phyloP scores from a whole-genome alignment of 2,113 vertebrate species.

The Camelus dromedarius region DNA sequence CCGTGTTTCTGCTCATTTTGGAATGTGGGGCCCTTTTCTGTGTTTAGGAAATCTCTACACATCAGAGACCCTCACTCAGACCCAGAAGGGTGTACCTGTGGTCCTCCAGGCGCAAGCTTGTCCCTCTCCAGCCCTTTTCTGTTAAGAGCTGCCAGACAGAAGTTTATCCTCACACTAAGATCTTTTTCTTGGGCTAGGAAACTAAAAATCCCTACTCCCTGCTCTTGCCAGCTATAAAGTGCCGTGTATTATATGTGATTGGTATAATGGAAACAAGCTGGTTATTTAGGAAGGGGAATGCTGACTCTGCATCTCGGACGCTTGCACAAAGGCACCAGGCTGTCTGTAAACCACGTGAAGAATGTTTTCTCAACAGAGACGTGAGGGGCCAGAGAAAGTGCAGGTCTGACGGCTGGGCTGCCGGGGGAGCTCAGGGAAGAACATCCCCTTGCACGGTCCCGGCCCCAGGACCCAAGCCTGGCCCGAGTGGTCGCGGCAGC shows the following conservation, averaged over 20 bases:
- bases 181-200: conserved; percentile 32
- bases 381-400: not conserved
- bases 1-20: not conserved
- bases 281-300: not conserved
- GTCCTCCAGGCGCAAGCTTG: not conserved
- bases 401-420: not conserved
- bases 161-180: conserved; percentile 13
- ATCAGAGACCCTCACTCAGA: not conserved
- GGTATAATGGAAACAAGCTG: not conserved
- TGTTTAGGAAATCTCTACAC: not conserved
- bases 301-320: not conserved
- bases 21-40: not conserved
- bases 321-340: not conserved
- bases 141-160: not conserved
- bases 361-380: not conserved
- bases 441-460: no score
- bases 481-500: no score
- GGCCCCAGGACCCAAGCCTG: not conserved
- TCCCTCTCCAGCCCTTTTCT: not conserved
- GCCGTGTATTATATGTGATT: not conserved
- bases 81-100: not conserved
- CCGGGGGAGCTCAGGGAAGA: not conserved
- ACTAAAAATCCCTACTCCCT: not conserved
- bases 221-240: not conserved
- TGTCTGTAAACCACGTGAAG: not conserved